Conservation (phyloP, 2,888 invertebrate species). For the Orthonevra nobilis region DNA sequence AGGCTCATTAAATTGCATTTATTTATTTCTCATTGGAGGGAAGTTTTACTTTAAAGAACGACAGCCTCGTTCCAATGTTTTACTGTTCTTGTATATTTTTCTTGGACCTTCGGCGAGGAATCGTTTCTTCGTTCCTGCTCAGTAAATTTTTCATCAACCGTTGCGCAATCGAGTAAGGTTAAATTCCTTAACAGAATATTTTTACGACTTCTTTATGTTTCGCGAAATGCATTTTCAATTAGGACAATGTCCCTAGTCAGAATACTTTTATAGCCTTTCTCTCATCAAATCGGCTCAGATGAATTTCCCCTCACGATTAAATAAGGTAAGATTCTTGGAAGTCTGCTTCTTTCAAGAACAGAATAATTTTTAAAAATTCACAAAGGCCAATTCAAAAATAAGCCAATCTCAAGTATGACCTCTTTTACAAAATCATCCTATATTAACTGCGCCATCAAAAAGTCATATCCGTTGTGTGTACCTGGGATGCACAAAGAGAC, state of each 20-base stretch:
- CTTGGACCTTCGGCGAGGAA: slow-evolving; percentile 31
- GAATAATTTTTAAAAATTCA: slow-evolving; percentile 20
- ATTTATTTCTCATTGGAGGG: slow-evolving; percentile 9
- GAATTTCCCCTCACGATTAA: slow-evolving; percentile 22
- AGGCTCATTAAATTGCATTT: too few species aligned
- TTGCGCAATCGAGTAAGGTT: slow-evolving; percentile 15
- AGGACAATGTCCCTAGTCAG: slow-evolving; percentile 59
- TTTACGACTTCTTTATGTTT: slow-evolving; percentile 61
- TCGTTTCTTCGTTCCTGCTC: slow-evolving; percentile 6
- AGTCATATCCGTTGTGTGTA: too few species aligned
- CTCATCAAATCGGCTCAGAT: slow-evolving; percentile 53
- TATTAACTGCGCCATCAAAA: neutral
- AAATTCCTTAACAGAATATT: slow-evolving; percentile 36
- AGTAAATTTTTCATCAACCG: slow-evolving; percentile 25
- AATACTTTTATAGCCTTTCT: slow-evolving; percentile 60
- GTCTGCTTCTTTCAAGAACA: neutral
- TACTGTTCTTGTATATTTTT: slow-evolving; percentile 37
- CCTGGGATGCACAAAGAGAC: slow-evolving; percentile 15
- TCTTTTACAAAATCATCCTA: neutral
- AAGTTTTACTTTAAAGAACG: too few species aligned
- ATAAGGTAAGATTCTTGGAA: too few species aligned
- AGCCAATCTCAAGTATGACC: slow-evolving; percentile 20
- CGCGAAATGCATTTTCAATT: slow-evolving; percentile 69
- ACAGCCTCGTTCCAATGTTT: slow-evolving; percentile 39
- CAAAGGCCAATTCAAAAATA: slow-evolving; percentile 25